Evolutionary conservation across 1,140 invertebrate species (phyloP), one percentile per base, ranked within the genome.

Genomic region (Formica selysi): DNA sequence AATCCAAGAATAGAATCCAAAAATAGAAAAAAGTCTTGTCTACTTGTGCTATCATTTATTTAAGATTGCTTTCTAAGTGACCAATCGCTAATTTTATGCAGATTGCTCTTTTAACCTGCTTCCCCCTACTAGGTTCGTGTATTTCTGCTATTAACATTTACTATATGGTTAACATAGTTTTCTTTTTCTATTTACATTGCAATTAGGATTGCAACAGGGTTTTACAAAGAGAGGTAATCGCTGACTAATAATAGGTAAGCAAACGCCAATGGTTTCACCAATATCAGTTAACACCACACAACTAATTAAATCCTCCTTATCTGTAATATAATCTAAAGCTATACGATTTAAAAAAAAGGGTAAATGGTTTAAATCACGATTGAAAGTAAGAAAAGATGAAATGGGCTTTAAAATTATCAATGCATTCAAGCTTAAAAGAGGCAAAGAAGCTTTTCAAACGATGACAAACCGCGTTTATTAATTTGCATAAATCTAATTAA

Each of bases 101-200:
- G 48, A 19, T 44, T n/a, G 29, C 22, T 26, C 59, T 22, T 41
- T 78, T 26, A 16, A 11, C 32, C 19, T 22, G 22, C 36, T 61
- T 54, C 22, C 13, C 22, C 13, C n/a, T 61, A 11, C 8, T 13
- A 26, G n/a, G 38, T 65, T 19, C 41, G 3, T 65, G 51, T 38
- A 26, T 54, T 67, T n/a, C 41, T 11, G 29, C 19, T 29, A 36
- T 79, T 79, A 79, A n/a, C 13, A 22, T 36, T 48, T 29, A 79
- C n/a, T n/a, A 48, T 16, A n/a, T 22, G 13, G 8, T 70, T 70
- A 80, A n/a, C 13, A 8, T 2, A 29, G 10, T 41, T 29, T 70
- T 41, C 26, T 29, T 59, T 74, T 32, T 74, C 32, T 38, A 57
- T 80, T 80, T 80, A 41, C 26, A 16, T n/a, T n/a, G 26, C 32